Evolutionary conservation across 2,113 vertebrate species (phyloP).

Genomic region (Apus apus): DNA sequence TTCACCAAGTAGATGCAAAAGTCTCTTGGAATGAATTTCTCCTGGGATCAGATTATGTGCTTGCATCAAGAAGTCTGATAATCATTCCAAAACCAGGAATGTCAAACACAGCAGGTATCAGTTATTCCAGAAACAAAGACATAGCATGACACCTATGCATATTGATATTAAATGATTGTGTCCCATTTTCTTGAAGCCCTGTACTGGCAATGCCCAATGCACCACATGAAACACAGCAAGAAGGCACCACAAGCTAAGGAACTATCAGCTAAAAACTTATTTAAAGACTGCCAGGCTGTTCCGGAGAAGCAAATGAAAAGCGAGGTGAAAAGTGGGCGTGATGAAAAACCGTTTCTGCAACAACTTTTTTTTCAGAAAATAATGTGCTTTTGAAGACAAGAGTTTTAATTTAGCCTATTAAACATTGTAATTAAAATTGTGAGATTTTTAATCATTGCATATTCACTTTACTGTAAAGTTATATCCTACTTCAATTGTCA

Average conservation of each 20-base stretch:
- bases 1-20: background rate
- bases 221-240: background rate
- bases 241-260: background rate
- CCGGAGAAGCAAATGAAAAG: constrained; percentile 27
- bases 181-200: background rate
- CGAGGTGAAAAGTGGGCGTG: background rate
- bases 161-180: background rate
- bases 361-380: constrained; percentile 3
- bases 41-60: background rate
- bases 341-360: background rate
- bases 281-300: background rate
- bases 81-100: background rate
- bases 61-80: background rate
- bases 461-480: background rate
- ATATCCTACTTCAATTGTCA: background rate
- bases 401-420: background rate
- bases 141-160: background rate
- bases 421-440: background rate
- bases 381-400: background rate
- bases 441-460: background rate
- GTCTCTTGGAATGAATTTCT: background rate
- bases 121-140: background rate
- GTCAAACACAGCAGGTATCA: background rate
- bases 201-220: background rate
- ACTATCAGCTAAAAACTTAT: background rate